phyloP scores from a whole-genome alignment of 2,797 vertebrate genomes.

The Gymnoscopelus braueri region DNA sequence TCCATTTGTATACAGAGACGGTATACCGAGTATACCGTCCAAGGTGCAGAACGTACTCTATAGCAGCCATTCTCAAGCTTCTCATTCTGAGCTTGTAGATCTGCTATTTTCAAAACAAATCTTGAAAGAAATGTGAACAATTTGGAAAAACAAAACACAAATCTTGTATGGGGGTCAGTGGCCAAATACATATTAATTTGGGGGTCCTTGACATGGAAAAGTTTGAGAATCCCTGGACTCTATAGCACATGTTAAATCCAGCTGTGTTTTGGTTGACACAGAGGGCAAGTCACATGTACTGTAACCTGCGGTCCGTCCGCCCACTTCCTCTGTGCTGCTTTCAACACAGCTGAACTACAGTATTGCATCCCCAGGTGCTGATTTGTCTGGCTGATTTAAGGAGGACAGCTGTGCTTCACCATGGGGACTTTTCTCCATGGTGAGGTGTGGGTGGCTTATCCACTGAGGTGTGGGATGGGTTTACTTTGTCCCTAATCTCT shows the following conservation, averaged over 20 bases:
- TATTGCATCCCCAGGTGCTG: constrained; percentile 39
- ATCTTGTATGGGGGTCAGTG: neutral
- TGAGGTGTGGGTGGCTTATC: constrained; percentile 22
- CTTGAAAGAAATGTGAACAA: no score
- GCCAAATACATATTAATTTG: neutral
- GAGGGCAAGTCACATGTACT: constrained; percentile 13
- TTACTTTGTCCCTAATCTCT: constrained; percentile 1
- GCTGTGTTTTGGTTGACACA: no score
- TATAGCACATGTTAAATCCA: no score
- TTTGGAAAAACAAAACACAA: neutral
- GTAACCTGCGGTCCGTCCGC: constrained; percentile 15
- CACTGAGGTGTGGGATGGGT: constrained; percentile 18
- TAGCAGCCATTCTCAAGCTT: no score
- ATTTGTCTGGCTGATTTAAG: constrained; percentile 35
- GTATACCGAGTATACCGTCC: no score
- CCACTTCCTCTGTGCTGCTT: constrained; percentile 18
- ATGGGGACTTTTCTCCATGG: constrained; percentile 31
- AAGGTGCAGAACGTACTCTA: no score
- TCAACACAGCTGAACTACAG: constrained; percentile 28
- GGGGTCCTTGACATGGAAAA: no score
- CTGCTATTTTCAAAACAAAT: no score
- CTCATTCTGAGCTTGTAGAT: no score
- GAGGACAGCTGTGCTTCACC: constrained; percentile 45
- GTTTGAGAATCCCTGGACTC: no score
- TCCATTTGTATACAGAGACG: no score